Base-by-base conservation (phyloP, 2,113 vertebrate genomes). In the Hippolais icterina region DNA sequence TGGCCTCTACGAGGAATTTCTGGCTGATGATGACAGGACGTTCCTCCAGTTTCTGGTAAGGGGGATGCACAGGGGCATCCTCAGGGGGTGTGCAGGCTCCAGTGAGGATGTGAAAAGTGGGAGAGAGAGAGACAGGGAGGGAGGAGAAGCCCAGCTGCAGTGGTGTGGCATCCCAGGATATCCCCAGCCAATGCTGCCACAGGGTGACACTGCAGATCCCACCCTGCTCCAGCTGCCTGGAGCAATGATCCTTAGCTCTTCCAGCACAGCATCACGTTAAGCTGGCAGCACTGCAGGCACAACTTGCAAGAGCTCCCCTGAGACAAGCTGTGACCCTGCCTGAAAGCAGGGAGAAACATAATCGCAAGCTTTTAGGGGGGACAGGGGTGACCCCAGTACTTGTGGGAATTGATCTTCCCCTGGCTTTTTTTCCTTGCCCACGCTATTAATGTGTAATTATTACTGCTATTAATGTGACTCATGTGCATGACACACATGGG, bases 31-130 rank as follows among this genome's bases (percentile, higher is more conserved):
- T 8, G 98, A 98, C 78, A 89, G 89, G 82, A 98, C 41, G 0
- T 98, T 98, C 88, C 97, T 98, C 33, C 17, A 65, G 54, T 98
- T 97, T 76, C 92, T 96, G 97, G 98, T 98, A 98, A 93, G 96
- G 47, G 31, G 16, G 37, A 37, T 1, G 18, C 15, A 50, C 5
- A 27, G n/a, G 22, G 29, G 21, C 52, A 63, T 24, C 47, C 39
- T 61, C 0, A 0, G 3, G 8, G 20, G 61, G 10, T 5, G 2
- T 12, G 13, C 66, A 90, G 41, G 44, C 21, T 37, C 7, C 23
- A 33, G 7, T 13, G 14, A 28, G 31, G 16, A 66, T 54, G 35
- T 52, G 27, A 61, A 68, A 87, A 68, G 17, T 3, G 39, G 66
- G n/a, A n/a, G 21, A 15, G 27, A 18, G 7, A 25, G 59, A 31